phyloP scores from a whole-genome alignment of 2,113 vertebrate genomes.

The Rhinolophus ferrumequinum region DNA sequence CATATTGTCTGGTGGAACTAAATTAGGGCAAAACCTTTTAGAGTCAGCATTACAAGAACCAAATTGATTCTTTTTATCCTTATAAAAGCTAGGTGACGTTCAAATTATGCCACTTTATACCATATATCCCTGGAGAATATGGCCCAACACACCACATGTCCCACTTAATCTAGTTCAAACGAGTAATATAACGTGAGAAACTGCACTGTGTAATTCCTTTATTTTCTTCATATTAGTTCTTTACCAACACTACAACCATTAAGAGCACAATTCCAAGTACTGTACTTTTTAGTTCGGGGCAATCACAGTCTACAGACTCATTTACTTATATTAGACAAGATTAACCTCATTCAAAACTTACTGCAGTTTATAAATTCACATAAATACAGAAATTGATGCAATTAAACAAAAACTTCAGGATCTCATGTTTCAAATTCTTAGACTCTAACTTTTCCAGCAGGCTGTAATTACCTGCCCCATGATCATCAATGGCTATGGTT shows the following conservation, averaged over 20 bases:
- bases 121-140: constrained; percentile 40
- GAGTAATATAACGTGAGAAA: constrained; percentile 86
- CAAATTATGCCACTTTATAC: constrained; percentile 54
- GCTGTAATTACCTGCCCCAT: constrained; percentile 47
- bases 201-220: constrained; percentile 88
- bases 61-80: not conserved
- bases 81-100: constrained; percentile 35
- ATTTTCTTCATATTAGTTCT: constrained; percentile 89
- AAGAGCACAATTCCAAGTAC: constrained; percentile 87
- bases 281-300: constrained; percentile 85
- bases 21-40: constrained; percentile 37
- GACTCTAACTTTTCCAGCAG: constrained; percentile 73
- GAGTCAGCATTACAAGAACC: not conserved
- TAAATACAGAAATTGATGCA: constrained; percentile 84
- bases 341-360: constrained; percentile 85
- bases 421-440: constrained; percentile 66
- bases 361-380: constrained; percentile 85
- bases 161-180: constrained; percentile 78
- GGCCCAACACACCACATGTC: constrained; percentile 59
- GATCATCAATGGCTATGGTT: constrained; percentile 64
- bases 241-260: constrained; percentile 89
- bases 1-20: constrained; percentile 29
- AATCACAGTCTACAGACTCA: constrained; percentile 88
- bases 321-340: constrained; percentile 86
- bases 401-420: constrained; percentile 78